Conservation (phyloP, 2,113 vertebrate species). For the Pica pica region DNA sequence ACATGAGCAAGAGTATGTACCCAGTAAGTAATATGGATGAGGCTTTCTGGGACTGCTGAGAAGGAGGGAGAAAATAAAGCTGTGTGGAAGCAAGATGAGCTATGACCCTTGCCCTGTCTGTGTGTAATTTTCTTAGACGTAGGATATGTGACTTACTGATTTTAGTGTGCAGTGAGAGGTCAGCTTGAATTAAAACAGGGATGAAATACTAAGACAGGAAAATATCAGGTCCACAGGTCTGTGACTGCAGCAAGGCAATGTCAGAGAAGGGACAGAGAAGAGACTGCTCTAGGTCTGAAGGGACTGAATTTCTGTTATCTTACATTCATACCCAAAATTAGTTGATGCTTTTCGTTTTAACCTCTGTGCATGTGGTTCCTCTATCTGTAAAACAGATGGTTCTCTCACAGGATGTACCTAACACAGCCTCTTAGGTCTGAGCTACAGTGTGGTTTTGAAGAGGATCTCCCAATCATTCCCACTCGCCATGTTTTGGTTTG, state of each 20-base stretch:
- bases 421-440: background rate
- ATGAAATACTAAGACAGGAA: background rate
- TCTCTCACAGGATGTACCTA: background rate
- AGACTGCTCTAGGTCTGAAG: background rate
- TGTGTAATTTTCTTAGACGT: background rate
- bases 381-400: background rate
- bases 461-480: background rate
- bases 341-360: background rate
- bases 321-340: background rate
- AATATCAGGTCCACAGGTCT: background rate
- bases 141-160: background rate
- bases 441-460: background rate
- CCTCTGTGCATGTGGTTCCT: background rate
- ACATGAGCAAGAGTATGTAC: background rate
- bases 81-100: background rate
- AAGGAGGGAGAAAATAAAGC: background rate
- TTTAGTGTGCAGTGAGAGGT: background rate
- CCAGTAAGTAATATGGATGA: background rate
- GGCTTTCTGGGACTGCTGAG: background rate
- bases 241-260: background rate
- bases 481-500: fast-evolving
- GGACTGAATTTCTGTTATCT: background rate
- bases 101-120: background rate
- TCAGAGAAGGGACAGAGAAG: background rate
- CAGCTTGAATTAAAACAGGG: background rate